Percentiles rank a stretch among this genome's conserved stretches.
phyloP scores from a whole-genome alignment of 2,113 vertebrate species.

The Tachysurus fulvidraco region DNA sequence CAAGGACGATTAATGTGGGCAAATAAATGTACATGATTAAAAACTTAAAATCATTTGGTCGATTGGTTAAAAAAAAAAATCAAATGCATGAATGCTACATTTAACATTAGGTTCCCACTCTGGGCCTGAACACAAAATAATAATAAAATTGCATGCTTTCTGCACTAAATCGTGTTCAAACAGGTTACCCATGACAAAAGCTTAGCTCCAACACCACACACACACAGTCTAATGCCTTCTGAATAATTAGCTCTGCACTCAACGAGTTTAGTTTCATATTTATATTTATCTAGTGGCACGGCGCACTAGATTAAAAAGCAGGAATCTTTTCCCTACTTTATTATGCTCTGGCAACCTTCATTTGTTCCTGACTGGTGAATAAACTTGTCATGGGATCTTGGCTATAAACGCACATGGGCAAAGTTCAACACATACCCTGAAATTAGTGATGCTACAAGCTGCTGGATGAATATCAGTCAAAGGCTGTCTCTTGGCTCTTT shows the following conservation, averaged over 20 bases:
- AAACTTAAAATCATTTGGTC: not conserved
- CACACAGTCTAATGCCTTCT: not conserved
- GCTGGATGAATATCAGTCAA: slow-evolving; percentile 92
- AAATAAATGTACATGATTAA: not conserved
- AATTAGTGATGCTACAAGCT: slow-evolving; percentile 88
- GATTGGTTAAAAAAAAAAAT: not conserved
- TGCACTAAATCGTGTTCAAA: slow-evolving; percentile 15
- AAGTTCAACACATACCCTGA: slow-evolving; percentile 85
- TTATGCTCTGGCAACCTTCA: not conserved
- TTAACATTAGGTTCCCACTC: not conserved
- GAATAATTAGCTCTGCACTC: not conserved
- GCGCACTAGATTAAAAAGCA: not conserved
- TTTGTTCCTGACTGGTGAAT: not conserved
- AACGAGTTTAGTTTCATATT: not conserved
- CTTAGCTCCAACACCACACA: not conserved
- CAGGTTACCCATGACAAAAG: slow-evolving; percentile 21
- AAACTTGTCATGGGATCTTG: slow-evolving; percentile 13
- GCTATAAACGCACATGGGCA: slow-evolving; percentile 31
- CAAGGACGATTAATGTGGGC: not conserved
- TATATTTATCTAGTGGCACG: not conserved
- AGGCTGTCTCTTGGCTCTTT: slow-evolving; percentile 99
- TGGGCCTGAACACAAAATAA: not conserved
- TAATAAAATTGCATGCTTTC: not conserved
- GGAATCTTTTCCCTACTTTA: not conserved
- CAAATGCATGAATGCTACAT: not conserved